Percentiles rank a stretch among this genome's conserved stretches.
These are phyloP conservation scores for Hippolais icterina DNA, from an alignment of 2,113 vertebrate genomes.

Conservation along the genomic window DNA sequence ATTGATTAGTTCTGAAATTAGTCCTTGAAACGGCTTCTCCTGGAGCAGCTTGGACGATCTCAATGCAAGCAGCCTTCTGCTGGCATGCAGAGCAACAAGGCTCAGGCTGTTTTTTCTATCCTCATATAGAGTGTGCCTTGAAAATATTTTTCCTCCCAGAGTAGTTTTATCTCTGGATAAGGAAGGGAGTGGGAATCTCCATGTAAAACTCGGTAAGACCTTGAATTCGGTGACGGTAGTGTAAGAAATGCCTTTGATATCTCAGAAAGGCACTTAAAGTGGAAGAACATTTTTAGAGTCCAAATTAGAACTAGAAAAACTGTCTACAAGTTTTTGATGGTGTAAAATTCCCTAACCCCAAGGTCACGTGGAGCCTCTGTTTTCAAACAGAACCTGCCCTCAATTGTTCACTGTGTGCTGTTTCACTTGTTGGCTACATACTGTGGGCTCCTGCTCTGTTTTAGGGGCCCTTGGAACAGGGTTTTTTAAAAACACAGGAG, in stretches of 20 bases:
- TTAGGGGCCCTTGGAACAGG: too few relatives aligned
- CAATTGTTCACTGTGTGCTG: neutral
- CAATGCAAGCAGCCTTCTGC: neutral
- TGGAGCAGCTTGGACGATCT: neutral
- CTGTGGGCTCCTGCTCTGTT: neutral
- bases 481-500: neutral
- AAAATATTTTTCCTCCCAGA: neutral
- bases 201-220: neutral
- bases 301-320: neutral
- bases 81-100: neutral
- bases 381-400: neutral
- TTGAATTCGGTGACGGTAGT: neutral
- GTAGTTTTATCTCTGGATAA: neutral
- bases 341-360: neutral
- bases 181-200: neutral
- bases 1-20: slow-evolving; percentile 26
- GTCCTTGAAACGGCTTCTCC: neutral
- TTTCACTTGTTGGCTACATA: accelerated
- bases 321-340: neutral
- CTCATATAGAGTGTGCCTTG: neutral
- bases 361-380: neutral
- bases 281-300: neutral
- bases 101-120: neutral
- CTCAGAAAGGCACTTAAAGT: neutral
- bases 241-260: neutral